Conservation (phyloP, 2,113 vertebrate species). For the Bos indicus region DNA sequence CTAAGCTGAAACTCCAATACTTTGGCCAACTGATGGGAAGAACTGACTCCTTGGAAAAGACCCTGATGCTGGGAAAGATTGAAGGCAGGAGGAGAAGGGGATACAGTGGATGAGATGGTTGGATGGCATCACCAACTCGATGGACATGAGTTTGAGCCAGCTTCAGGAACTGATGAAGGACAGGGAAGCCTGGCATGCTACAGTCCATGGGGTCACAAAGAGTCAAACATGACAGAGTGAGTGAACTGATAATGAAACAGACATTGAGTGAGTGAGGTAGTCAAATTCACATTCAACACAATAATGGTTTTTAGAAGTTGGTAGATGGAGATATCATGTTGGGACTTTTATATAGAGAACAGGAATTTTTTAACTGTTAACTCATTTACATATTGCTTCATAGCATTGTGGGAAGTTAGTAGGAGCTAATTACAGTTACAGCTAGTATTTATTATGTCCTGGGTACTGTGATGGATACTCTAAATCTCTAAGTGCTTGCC, state of each 20-base stretch:
- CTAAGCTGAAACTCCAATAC: background rate
- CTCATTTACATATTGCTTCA: slow-evolving; percentile 19
- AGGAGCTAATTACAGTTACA: background rate
- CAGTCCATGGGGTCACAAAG: background rate
- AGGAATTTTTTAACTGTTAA: background rate
- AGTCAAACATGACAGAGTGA: background rate
- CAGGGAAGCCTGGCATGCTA: background rate
- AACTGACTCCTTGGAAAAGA: background rate
- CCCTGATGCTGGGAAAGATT: background rate
- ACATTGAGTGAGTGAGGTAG: background rate
- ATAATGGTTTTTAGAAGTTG: background rate
- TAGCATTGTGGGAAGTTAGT: background rate
- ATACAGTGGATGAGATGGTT: background rate
- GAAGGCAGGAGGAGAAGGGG: background rate
- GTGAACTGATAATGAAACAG: background rate
- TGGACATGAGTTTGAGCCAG: background rate
- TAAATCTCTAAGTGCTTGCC: background rate
- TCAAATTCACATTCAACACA: slow-evolving; percentile 23
- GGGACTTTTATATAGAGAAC: background rate
- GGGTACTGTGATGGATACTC: background rate
- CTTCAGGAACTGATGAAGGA: background rate
- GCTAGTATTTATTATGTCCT: background rate
- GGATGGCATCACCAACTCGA: background rate
- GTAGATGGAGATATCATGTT: background rate
- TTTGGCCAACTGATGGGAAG: background rate